Conservation (phyloP, 2,113 vertebrate genomes). For the Catharus bicknelli region DNA sequence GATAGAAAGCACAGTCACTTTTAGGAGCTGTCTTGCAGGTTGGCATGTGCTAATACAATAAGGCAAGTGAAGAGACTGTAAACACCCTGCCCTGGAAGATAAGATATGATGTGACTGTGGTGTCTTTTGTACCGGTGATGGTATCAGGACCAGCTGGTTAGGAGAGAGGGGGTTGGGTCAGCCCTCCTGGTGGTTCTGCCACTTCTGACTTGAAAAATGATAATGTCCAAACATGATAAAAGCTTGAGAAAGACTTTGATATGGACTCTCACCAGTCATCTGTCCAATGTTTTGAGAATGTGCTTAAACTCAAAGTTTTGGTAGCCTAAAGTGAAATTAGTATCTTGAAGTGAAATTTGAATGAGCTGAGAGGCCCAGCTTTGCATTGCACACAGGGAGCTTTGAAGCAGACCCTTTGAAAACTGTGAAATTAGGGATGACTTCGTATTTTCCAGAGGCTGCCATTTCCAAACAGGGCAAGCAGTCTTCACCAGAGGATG, state of each 20-base stretch:
- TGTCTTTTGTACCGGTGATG: constrained; percentile 17
- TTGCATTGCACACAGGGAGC: background rate
- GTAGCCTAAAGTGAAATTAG: background rate
- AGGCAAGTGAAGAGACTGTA: constrained; percentile 13
- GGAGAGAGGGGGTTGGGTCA: background rate
- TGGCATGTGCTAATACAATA: background rate
- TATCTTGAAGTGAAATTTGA: background rate
- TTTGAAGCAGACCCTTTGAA: background rate
- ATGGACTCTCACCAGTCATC: background rate
- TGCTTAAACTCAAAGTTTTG: background rate
- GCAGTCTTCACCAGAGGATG: background rate
- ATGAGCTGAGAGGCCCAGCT: background rate
- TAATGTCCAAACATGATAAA: constrained; percentile 13
- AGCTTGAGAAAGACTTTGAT: constrained; percentile 32
- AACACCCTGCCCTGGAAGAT: constrained; percentile 12
- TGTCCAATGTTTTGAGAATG: background rate
- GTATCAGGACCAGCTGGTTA: background rate
- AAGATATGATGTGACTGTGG: background rate
- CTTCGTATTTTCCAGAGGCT: background rate
- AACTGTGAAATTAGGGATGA: background rate
- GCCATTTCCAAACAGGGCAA: background rate
- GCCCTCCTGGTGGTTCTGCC: background rate
- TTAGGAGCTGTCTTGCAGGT: background rate
- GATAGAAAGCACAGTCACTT: background rate
- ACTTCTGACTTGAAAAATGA: constrained; percentile 18